Base-by-base conservation (phyloP, 2,113 vertebrate genomes). In the Rhea pennata region DNA sequence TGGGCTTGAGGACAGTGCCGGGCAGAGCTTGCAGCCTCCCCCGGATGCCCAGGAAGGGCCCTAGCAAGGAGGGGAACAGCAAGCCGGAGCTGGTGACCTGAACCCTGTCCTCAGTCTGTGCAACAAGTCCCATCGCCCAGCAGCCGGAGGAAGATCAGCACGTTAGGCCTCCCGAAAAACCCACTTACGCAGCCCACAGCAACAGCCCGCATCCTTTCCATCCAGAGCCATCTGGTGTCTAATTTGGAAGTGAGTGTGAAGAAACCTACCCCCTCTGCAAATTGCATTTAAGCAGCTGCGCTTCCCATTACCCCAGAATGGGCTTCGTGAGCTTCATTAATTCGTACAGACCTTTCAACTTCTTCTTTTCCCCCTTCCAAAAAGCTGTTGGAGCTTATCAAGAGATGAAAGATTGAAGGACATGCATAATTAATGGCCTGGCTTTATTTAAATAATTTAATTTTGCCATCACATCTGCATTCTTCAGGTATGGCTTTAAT, bases 391-490 rank as follows among this genome's bases (percentile, higher is more conserved):
- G 85, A 86, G 79, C 88, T 93, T 93, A 93, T 95, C 90, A 58
- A 44, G 75, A 96, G 92, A 93, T 81, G 93, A 94, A 94, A 90
- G 75, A 90, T 88, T 73, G 93, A 96, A 93, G 85, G 94, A 91
- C 90, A 44, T 78, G 87, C 94, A 95, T 93, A 94, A 95, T 93
- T 85, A 96, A 97, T 94, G 54, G 87, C 50, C 86, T 83, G 39
- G 72, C 48, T 67, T 80, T 94, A 82, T 87, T 89, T 83, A 91
- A 94, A 95, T 93, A 76, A 94, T 83, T 90, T 80, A 83, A 80
- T 86, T 95, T 95, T 69, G 74, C 82, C 70, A 29, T 77, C 42
- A 27, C 87, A 76, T 92, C 79, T 83, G 87, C 90, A 88, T 96
- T 95, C 84, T 53, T 58, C 92, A 95, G 93, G 93, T 96, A 88